A percentile compares a stretch with the other conserved stretches of the same genome.
phyloP scores from a whole-genome alignment of 1,140 invertebrate genomes.

The Drosophila parabipectinata region DNA sequence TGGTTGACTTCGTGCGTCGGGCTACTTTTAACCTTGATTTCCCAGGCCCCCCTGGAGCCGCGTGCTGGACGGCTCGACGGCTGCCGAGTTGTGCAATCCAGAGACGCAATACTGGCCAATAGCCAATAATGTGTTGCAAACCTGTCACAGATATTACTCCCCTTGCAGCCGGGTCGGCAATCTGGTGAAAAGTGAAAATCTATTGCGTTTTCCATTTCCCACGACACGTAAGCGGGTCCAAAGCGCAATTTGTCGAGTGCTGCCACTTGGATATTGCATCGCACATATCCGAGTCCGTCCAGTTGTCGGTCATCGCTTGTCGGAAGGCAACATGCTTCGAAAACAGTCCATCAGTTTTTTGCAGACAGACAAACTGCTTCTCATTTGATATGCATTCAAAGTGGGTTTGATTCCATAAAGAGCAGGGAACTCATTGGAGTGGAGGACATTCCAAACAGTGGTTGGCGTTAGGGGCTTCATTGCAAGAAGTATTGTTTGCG shows the following conservation, averaged over 20 bases:
- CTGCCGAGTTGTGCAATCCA: background rate
- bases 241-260: constrained; percentile 18
- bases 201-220: constrained; percentile 19
- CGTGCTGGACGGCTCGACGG: too few species aligned
- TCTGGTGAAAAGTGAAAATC: constrained; percentile 32
- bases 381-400: background rate
- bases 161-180: background rate
- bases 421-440: background rate
- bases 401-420: background rate
- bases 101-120: background rate
- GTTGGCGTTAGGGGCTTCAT: too few species aligned
- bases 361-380: background rate
- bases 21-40: constrained; percentile 4
- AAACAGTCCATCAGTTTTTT: background rate
- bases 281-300: background rate
- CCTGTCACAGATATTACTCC: constrained; percentile 17
- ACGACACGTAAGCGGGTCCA: constrained; percentile 19
- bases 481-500: too few species aligned
- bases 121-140: constrained; percentile 12
- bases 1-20: background rate
- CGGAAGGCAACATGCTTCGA: constrained; percentile 5
- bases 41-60: background rate
- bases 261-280: constrained; percentile 13
- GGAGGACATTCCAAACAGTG: too few species aligned
- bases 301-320: background rate